These are phyloP conservation scores for pig (Sus scrofa) DNA, from an alignment of 2,113 vertebrate genomes.

Conservation along the genomic window DNA sequence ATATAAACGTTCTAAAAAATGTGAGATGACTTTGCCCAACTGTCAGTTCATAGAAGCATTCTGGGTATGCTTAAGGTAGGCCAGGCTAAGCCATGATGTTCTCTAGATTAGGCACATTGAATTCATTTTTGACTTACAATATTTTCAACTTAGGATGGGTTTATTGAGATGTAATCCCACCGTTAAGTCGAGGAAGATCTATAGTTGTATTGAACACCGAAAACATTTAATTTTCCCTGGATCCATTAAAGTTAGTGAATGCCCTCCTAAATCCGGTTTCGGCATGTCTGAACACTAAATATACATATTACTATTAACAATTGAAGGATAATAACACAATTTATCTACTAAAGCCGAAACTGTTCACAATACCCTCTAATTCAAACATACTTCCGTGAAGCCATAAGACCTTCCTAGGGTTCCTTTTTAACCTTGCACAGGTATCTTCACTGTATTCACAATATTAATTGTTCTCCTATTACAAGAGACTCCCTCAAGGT, in stretches of 20 bases:
- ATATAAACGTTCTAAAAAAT: background rate
- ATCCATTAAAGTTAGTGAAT: background rate
- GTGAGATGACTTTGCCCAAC: background rate
- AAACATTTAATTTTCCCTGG: slow-evolving; percentile 18
- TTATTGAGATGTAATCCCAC: background rate
- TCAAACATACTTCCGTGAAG: background rate
- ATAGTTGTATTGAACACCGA: background rate
- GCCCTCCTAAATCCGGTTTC: background rate
- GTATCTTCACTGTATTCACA: background rate
- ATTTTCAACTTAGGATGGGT: background rate
- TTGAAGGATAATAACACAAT: background rate
- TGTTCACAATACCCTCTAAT: background rate
- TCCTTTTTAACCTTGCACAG: background rate
- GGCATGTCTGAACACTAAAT: background rate
- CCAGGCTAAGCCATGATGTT: background rate
- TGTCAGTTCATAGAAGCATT: background rate
- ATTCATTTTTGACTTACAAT: background rate
- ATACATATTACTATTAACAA: background rate
- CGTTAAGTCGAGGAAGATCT: background rate
- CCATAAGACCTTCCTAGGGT: background rate
- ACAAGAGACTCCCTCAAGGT: background rate
- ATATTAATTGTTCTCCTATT: background rate
- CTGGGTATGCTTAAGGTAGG: background rate
- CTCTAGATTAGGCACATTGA: background rate
- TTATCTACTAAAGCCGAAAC: background rate